A percentile compares a stretch with the other conserved stretches of the same genome.
Evolutionary conservation across 2,888 invertebrate genomes (phyloP).

Genomic region (Nomada flava): DNA sequence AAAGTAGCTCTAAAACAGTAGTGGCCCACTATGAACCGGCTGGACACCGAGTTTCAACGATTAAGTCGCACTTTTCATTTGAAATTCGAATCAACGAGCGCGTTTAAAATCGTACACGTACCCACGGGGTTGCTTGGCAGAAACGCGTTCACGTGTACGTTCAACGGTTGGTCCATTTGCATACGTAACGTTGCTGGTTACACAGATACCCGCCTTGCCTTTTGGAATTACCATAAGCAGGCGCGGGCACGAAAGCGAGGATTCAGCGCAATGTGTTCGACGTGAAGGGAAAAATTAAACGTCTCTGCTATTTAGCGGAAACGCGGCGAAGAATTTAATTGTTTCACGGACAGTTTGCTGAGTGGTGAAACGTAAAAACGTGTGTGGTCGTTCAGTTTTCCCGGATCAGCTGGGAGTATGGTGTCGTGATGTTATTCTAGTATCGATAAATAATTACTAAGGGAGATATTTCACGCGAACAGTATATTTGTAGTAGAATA

Average conservation of each 20-base stretch:
- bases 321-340: slow-evolving; percentile 43
- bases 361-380: slow-evolving; percentile 12
- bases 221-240: slow-evolving; percentile 37
- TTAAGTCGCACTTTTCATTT: slow-evolving; percentile 37
- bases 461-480: too few species aligned
- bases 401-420: background rate
- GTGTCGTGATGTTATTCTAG: too few species aligned
- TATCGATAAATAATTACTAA: too few species aligned
- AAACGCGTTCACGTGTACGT: slow-evolving; percentile 43
- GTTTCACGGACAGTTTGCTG: slow-evolving; percentile 17
- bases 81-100: slow-evolving; percentile 40
- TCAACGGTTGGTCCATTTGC: slow-evolving; percentile 41
- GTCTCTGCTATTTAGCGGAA: slow-evolving; percentile 34
- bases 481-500: too few species aligned
- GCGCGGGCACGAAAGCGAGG: slow-evolving; percentile 2
- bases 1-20: background rate
- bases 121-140: background rate
- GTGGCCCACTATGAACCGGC: background rate
- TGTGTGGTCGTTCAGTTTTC: background rate
- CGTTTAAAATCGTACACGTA: slow-evolving; percentile 29
- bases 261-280: slow-evolving; percentile 36
- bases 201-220: slow-evolving; percentile 16
- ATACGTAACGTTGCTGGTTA: slow-evolving; percentile 47
- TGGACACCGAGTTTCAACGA: background rate
- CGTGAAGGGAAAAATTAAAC: slow-evolving; percentile 36